phyloP scores from a whole-genome alignment of 2,888 invertebrate genomes.

The Pristionchus exspectatus region DNA sequence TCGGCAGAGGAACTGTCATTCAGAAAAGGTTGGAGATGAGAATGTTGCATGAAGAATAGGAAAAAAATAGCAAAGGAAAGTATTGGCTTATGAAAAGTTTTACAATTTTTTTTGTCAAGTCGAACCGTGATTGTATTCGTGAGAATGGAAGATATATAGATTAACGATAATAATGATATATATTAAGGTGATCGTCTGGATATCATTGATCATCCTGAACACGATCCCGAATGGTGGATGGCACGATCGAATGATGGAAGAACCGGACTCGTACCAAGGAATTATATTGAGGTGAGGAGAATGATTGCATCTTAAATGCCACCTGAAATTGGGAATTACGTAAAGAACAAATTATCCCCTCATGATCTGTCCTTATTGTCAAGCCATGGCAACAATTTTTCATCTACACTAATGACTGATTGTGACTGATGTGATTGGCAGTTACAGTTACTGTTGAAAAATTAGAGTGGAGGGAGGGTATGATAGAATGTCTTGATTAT shows the following conservation, averaged over 20 bases:
- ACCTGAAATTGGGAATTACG: no score
- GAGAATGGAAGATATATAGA: background rate
- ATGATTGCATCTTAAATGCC: background rate
- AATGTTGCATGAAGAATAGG: background rate
- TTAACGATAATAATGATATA: background rate
- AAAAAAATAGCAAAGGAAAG: no score
- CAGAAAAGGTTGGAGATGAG: constrained; percentile 62
- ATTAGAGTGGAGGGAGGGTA: no score
- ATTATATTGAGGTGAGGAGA: constrained; percentile 80
- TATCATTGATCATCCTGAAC: constrained; percentile 94
- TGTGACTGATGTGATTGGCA: no score
- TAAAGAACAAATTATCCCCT: no score
- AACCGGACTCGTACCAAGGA: constrained; percentile 92
- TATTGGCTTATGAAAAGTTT: background rate
- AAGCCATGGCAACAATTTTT: no score
- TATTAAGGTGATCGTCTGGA: constrained; percentile 87
- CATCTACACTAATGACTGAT: no score
- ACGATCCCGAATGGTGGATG: constrained; percentile 99
- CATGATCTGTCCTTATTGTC: no score
- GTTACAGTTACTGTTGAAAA: no score
- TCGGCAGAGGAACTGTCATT: constrained; percentile 83
- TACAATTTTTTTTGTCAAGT: background rate
- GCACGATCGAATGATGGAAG: constrained; percentile 94
- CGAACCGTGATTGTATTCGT: background rate
- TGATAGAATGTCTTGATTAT: background rate